phyloP scores from a whole-genome alignment of 1,140 invertebrate species.

The Phthorimaea operculella region DNA sequence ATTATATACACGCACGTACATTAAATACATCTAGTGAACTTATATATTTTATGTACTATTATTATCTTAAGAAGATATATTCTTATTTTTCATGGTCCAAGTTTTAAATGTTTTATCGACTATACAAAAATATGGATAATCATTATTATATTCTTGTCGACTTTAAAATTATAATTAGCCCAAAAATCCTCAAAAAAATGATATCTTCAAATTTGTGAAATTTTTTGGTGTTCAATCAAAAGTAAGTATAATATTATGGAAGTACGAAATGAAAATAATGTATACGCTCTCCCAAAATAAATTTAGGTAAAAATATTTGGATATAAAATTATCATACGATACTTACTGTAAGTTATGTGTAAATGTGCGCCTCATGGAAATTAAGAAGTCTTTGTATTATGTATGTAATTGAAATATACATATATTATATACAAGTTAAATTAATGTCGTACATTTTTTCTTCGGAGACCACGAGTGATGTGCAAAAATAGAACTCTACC shows the following conservation, averaged over 20 bases:
- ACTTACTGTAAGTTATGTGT: slow-evolving; percentile 59
- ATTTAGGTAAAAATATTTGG: slow-evolving; percentile 61
- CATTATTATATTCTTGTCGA: slow-evolving; percentile 67
- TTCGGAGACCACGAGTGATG: slow-evolving; percentile 52
- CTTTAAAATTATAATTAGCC: slow-evolving; percentile 61
- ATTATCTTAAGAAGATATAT: slow-evolving; percentile 67
- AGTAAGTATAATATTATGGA: slow-evolving; percentile 43
- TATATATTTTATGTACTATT: slow-evolving; percentile 69
- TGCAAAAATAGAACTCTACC: slow-evolving; percentile 38
- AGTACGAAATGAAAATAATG: slow-evolving; percentile 57
- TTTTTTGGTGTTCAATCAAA: slow-evolving; percentile 66
- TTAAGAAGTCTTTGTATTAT: slow-evolving; percentile 66
- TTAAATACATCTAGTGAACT: slow-evolving; percentile 60
- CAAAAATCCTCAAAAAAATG: slow-evolving; percentile 60
- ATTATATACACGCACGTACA: slow-evolving; percentile 50
- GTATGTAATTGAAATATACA: slow-evolving; percentile 66
- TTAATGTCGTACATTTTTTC: slow-evolving; percentile 61
- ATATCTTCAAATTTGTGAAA: slow-evolving; percentile 65
- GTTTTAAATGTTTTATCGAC: slow-evolving; percentile 68
- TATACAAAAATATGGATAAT: slow-evolving; percentile 67
- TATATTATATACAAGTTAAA: slow-evolving; percentile 66
- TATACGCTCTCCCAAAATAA: slow-evolving; percentile 65
- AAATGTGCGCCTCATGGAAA: slow-evolving; percentile 61
- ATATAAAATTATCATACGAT: slow-evolving; percentile 64
- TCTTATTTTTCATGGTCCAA: slow-evolving; percentile 68